Evolutionary conservation across 2,888 invertebrate genomes (phyloP).

Genomic region (Cephus nigrinus): DNA sequence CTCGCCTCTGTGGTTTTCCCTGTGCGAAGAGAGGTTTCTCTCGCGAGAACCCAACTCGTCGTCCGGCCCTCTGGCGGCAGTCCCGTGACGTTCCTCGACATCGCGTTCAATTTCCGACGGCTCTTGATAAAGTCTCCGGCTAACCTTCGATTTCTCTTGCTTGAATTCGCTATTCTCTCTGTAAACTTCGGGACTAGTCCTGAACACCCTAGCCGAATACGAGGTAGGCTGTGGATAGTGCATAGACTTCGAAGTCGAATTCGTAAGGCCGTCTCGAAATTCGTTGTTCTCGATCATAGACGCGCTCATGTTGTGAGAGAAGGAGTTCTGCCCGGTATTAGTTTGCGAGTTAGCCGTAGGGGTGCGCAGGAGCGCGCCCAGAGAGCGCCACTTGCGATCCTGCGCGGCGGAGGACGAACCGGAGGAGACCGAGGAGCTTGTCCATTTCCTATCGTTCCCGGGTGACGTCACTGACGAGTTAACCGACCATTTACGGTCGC

Average conservation of each 20-base stretch:
- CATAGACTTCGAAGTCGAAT: slow-evolving; percentile 17
- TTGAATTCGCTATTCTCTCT: slow-evolving; percentile 51
- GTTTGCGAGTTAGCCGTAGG: slow-evolving; percentile 48
- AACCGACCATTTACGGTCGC: slow-evolving; percentile 54
- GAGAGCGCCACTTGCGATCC: slow-evolving; percentile 66
- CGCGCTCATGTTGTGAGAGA: slow-evolving; percentile 54
- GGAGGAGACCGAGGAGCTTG: slow-evolving; percentile 47
- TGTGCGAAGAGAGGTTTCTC: neutral
- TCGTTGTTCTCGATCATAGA: slow-evolving; percentile 51
- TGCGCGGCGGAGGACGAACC: slow-evolving; percentile 50
- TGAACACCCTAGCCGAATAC: slow-evolving; percentile 50
- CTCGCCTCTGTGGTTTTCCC: too few species aligned
- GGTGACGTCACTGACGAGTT: slow-evolving; percentile 38
- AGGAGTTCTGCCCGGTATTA: slow-evolving; percentile 43
- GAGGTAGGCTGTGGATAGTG: slow-evolving; percentile 45
- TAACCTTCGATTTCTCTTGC: slow-evolving; percentile 46
- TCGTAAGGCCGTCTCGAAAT: slow-evolving; percentile 1
- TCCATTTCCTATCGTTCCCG: slow-evolving; percentile 53
- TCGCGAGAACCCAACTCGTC: slow-evolving; percentile 18
- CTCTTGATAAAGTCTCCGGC: slow-evolving; percentile 54
- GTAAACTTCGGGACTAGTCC: slow-evolving; percentile 39
- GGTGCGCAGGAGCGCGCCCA: slow-evolving; percentile 64
- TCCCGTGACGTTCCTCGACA: slow-evolving; percentile 24
- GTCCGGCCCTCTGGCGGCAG: slow-evolving; percentile 26
- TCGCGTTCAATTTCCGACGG: slow-evolving; percentile 28